phyloP scores from a whole-genome alignment of 2,113 vertebrate genomes.

The Dermatemys mawii region DNA sequence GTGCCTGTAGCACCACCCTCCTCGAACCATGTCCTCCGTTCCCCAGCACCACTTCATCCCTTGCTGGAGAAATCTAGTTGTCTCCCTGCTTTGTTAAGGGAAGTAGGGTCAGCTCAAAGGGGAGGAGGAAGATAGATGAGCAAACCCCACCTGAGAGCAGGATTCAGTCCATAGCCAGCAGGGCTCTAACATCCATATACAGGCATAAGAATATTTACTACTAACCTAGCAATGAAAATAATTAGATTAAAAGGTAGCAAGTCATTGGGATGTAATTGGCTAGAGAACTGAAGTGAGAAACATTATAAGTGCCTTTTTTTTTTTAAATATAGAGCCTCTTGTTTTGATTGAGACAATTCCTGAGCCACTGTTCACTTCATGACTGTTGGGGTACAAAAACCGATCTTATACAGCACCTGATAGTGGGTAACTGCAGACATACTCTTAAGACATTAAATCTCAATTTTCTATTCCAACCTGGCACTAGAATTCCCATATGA shows the following conservation, averaged over 20 bases:
- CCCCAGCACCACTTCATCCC: neutral
- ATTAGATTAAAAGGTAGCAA: neutral
- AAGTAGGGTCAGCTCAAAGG: neutral
- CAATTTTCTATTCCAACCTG: neutral
- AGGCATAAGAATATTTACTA: neutral
- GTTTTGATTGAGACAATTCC: rapidly evolving
- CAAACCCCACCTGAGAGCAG: neutral
- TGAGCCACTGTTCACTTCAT: neutral
- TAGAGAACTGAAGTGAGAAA: neutral
- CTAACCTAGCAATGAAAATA: neutral
- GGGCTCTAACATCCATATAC: neutral
- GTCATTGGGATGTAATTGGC: neutral
- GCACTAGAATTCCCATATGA: rapidly evolving
- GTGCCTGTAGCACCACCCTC: neutral
- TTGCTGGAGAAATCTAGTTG: rapidly evolving
- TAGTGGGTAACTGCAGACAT: rapidly evolving
- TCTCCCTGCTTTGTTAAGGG: neutral
- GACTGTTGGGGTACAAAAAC: neutral
- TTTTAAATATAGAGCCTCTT: rapidly evolving
- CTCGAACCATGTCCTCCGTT: neutral
- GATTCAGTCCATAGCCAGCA: neutral
- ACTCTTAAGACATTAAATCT: rapidly evolving
- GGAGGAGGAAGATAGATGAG: neutral
- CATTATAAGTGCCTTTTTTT: neutral
- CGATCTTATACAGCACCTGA: rapidly evolving